These are phyloP conservation scores for Trichogramma dendrolimi DNA, from an alignment of 2,888 invertebrate genomes.

Conservation along the genomic window DNA sequence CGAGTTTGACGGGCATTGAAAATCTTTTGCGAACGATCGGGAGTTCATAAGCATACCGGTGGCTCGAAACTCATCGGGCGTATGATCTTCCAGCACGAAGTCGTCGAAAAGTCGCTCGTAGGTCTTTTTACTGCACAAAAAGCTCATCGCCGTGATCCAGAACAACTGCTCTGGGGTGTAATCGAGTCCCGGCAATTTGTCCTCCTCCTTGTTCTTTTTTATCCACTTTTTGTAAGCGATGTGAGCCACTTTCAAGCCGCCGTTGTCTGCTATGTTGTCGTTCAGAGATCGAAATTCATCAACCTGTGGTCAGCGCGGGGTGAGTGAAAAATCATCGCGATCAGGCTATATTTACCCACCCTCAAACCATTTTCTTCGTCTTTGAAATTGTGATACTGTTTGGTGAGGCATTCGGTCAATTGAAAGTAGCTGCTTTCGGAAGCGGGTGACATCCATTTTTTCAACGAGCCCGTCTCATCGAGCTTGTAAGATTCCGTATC, in stretches of 20 bases:
- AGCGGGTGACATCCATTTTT: slow-evolving; percentile 85
- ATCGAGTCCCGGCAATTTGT: slow-evolving; percentile 39
- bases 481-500: slow-evolving; percentile 85
- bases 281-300: slow-evolving; percentile 65
- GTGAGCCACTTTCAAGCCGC: slow-evolving; percentile 72
- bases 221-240: slow-evolving; percentile 70
- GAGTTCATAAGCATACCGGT: slow-evolving; percentile 30
- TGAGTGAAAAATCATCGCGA: background rate
- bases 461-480: slow-evolving; percentile 83
- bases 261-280: slow-evolving; percentile 85
- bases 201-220: slow-evolving; percentile 57
- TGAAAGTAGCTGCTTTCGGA: slow-evolving; percentile 78
- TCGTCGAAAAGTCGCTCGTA: background rate
- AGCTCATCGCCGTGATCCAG: slow-evolving; percentile 41
- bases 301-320: slow-evolving; percentile 50
- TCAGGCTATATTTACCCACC: slow-evolving; percentile 55
- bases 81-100: slow-evolving; percentile 1
- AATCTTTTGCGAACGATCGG: slow-evolving; percentile 29
- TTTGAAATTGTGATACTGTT: slow-evolving; percentile 87
- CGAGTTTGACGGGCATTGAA: slow-evolving; percentile 25
- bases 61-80: slow-evolving; percentile 16
- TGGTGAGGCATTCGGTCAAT: slow-evolving; percentile 83
- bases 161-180: slow-evolving; percentile 50
- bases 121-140: slow-evolving; percentile 27
- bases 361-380: slow-evolving; percentile 70